Evolutionary conservation across 2,888 invertebrate species (phyloP).

Genomic region (Limulus polyphemus): DNA sequence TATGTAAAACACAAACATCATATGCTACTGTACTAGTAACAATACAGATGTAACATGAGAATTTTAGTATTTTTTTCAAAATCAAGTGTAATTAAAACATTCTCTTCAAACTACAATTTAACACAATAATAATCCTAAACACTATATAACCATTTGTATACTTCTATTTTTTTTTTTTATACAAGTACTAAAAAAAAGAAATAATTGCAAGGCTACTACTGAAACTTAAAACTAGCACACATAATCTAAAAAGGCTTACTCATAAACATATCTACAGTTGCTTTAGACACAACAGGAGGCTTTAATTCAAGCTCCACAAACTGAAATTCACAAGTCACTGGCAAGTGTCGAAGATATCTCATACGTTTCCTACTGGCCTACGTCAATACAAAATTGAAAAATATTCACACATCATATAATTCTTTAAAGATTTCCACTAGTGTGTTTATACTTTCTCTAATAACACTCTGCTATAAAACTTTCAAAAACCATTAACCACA

Average conservation of each 20-base stretch:
- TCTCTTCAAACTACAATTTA: neutral
- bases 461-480: too few relatives aligned
- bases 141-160: conserved; percentile 28
- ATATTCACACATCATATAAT: neutral
- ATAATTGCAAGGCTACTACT: conserved; percentile 7
- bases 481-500: too few relatives aligned
- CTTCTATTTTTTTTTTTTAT: conserved; percentile 47
- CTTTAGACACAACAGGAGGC: conserved; percentile 54
- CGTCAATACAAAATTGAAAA: conserved; percentile 8
- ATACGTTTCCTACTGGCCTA: conserved; percentile 57
- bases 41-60: too few relatives aligned
- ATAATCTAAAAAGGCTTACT: conserved; percentile 41
- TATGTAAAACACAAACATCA: too few relatives aligned
- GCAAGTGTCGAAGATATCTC: conserved; percentile 70
- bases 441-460: too few relatives aligned
- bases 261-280: conserved; percentile 54
- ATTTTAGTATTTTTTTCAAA: too few relatives aligned
- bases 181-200: conserved; percentile 42
- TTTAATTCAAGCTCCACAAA: conserved; percentile 73
- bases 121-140: neutral
- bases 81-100: too few relatives aligned
- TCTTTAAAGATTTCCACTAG: too few relatives aligned
- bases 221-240: neutral
- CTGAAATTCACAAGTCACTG: conserved; percentile 77
- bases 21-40: too few relatives aligned